Evolutionary conservation across 2,797 vertebrate genomes (phyloP).

Genomic region (Hippopotamyrus pictus): DNA sequence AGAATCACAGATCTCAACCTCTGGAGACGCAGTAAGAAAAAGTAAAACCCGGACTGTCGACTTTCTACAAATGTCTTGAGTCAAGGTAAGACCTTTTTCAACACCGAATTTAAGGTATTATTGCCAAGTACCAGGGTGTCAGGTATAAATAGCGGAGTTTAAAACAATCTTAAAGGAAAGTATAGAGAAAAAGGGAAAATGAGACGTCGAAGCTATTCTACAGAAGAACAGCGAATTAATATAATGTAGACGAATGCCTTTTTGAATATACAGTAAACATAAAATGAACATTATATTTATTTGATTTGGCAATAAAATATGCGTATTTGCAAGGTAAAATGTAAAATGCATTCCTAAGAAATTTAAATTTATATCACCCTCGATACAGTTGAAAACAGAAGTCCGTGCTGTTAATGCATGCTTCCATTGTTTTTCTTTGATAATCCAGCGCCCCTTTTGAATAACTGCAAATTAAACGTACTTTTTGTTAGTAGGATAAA

Average conservation of each 20-base stretch:
- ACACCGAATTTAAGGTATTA: neutral
- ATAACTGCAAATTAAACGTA: neutral
- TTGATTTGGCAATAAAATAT: neutral
- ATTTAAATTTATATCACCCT: neutral
- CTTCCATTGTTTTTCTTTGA: neutral
- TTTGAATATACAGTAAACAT: neutral
- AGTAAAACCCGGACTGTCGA: neutral
- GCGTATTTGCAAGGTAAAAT: neutral
- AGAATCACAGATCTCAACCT: constrained; percentile 2
- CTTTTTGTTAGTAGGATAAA: neutral
- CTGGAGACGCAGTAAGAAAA: constrained; percentile 5
- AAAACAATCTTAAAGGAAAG: neutral
- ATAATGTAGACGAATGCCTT: neutral
- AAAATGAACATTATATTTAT: neutral
- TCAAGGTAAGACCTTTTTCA: constrained; percentile 9
- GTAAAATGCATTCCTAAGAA: neutral
- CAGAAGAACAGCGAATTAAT: neutral
- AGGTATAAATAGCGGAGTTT: neutral
- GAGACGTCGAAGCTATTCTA: neutral
- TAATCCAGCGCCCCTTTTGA: neutral
- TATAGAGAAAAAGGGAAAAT: neutral
- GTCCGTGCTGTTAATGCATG: neutral
- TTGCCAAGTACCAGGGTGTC: neutral
- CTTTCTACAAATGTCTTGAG: neutral
- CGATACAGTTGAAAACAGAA: neutral